Base-by-base conservation (phyloP, 2,113 vertebrate genomes). In the Esox niger region DNA sequence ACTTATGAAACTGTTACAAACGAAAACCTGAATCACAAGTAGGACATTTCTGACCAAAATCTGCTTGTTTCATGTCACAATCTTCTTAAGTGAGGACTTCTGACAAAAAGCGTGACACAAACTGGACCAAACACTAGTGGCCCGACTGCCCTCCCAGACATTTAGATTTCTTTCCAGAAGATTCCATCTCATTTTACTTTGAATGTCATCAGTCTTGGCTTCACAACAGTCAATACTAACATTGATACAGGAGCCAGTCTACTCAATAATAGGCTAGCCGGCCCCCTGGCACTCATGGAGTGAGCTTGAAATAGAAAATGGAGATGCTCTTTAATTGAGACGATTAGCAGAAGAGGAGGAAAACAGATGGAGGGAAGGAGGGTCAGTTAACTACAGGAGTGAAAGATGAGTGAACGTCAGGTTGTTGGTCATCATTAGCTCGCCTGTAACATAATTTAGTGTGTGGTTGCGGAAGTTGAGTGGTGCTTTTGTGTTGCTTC, bases 381-480 rank as follows among this genome's bases (percentile, higher is more conserved):
- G 23, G 20, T 21, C 6, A 3, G 43, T 9, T 29, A 68, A 31
- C 26, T 68, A 57, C 35, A 61, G 17, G 62, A 69, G 79, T 33
- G 61, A 73, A 76, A 75, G n/a, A 68, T 8, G 70, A 26, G 23
- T 25, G 27, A 27, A 27, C 55, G 26, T 17, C 55, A 27, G 55
- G 55, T 57, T 27, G 58, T 60, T 60, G 20, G 58, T 32, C 32
- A 20, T 60, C 58, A 31, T 31, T 60, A 60, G 58, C 32, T 30
- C 27, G 31, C 15, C 15, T 31, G 58, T 27, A 60, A 32, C 23
- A 71, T 64, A 62, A 64, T 56, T 72, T 54, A 62, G n/a, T n/a
- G n/a, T 49, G 38, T 57, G 49, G 52, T 30, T 30, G 33, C 35
- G 2, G 46, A n/a, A 43, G 13, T 38, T 33, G 43, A 64, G 49